A percentile compares a stretch with the other conserved stretches of the same genome.
Conservation (phyloP, 2,888 invertebrate species). For the Amitus sp. region DNA sequence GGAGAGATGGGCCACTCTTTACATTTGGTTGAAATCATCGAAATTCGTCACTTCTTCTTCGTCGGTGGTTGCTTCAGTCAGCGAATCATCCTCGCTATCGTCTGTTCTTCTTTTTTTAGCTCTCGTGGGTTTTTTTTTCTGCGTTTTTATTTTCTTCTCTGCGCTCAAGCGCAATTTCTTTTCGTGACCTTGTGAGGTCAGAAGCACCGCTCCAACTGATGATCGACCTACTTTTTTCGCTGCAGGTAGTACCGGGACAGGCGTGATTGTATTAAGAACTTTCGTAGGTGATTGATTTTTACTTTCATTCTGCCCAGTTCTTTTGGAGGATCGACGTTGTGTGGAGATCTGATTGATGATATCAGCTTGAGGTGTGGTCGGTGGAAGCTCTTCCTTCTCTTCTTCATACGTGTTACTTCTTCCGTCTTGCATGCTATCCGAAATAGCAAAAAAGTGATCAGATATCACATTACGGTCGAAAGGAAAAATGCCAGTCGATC, state of each 20-base stretch:
- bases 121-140: background rate
- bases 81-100: background rate
- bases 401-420: background rate
- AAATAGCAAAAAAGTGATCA: conserved; percentile 28
- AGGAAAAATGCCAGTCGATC: conserved; percentile 13
- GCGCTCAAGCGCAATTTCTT: background rate
- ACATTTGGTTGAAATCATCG: no score
- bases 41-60: background rate
- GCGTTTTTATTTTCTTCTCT: background rate
- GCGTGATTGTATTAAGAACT: background rate
- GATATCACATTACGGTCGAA: conserved; percentile 26
- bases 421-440: conserved; percentile 9
- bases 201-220: background rate
- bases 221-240: background rate
- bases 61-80: background rate
- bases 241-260: background rate
- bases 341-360: background rate
- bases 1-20: no score
- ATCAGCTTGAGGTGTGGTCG: background rate
- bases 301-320: background rate
- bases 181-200: background rate
- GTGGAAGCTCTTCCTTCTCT: background rate
- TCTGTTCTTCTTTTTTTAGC: background rate
- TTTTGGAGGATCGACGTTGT: background rate
- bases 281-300: background rate